Conservation (phyloP, 2,113 vertebrate species). For the Indicator maculatus region DNA sequence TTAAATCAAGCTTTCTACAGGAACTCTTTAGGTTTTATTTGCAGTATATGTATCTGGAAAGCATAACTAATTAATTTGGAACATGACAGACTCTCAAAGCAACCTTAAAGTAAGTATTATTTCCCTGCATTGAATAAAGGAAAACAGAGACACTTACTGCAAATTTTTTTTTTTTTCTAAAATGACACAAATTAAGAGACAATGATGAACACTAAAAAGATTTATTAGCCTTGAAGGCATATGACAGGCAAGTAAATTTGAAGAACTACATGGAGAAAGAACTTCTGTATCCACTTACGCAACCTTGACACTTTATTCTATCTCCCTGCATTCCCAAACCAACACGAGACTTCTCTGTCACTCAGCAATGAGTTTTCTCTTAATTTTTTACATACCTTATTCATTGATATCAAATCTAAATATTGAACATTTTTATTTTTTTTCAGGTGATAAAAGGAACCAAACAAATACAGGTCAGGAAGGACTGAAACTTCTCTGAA, state of each 20-base stretch:
- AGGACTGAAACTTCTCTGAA: not conserved
- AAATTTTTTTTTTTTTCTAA: constrained; percentile 22
- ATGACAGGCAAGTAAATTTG: not conserved
- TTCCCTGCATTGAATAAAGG: constrained; percentile 38
- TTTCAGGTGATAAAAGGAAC: not conserved
- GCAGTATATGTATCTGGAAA: not conserved
- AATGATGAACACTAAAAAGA: not conserved
- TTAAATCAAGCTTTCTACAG: not conserved
- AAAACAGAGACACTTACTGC: constrained; percentile 25
- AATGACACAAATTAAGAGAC: not conserved
- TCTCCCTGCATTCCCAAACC: fast-evolving
- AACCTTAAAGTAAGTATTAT: constrained; percentile 5
- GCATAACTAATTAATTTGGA: constrained; percentile 34
- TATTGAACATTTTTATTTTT: not conserved
- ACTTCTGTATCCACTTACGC: not conserved
- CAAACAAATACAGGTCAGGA: not conserved
- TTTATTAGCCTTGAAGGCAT: not conserved
- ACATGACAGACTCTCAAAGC: not conserved
- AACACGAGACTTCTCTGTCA: not conserved
- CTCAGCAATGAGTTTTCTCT: not conserved
- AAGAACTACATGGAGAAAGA: not conserved
- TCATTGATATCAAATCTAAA: not conserved
- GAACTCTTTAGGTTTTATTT: constrained; percentile 23
- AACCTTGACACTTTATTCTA: not conserved
- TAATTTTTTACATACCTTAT: not conserved